A percentile compares a stretch with the other conserved stretches of the same genome.
phyloP scores from a whole-genome alignment of 2,113 vertebrate species.

The Cheirogaleus medius region DNA sequence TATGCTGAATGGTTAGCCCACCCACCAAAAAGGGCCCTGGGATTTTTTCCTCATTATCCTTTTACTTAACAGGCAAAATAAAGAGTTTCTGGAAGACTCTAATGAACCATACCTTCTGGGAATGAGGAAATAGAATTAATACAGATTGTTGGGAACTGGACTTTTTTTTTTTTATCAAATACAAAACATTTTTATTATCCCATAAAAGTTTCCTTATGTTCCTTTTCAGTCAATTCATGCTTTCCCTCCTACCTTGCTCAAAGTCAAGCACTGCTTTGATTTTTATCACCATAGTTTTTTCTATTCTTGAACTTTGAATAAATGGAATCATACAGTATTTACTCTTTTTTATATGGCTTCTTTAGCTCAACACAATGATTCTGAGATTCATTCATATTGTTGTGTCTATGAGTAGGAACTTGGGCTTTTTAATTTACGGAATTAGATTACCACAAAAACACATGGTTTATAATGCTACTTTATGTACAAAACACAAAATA shows the following conservation, averaged over 20 bases:
- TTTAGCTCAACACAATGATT: neutral
- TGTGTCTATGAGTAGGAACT: neutral
- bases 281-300: neutral
- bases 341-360: neutral
- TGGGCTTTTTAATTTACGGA: slow-evolving; percentile 12
- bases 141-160: neutral
- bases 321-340: neutral
- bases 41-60: neutral
- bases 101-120: neutral
- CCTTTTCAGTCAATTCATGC: neutral
- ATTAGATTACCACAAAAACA: neutral
- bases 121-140: neutral
- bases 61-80: neutral
- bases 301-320: neutral
- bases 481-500: neutral
- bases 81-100: neutral
- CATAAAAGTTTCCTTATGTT: neutral
- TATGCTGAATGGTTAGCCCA: neutral
- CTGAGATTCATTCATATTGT: neutral
- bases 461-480: neutral
- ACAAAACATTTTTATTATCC: neutral
- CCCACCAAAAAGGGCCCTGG: neutral
- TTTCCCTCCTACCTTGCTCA: neutral
- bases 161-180: neutral
- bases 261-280: neutral